A percentile compares a stretch with the other conserved stretches of the same genome.
Evolutionary conservation across 1,140 invertebrate species (phyloP).

Genomic region (Pseudomyrmex cubaensis): DNA sequence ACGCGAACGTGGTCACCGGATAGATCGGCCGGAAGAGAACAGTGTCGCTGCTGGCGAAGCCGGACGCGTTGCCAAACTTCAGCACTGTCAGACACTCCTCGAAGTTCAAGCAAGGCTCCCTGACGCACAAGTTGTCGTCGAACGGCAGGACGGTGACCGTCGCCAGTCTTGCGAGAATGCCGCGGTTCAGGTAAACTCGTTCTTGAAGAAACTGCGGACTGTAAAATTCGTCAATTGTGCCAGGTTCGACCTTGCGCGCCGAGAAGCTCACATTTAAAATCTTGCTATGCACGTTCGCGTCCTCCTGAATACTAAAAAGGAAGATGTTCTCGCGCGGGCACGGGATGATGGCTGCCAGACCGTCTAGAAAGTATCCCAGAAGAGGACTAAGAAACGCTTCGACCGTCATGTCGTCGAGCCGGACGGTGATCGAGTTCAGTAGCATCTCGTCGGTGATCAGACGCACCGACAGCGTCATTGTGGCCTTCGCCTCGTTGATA

Average conservation of each 20-base stretch:
- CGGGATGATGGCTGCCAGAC: conserved; percentile 95
- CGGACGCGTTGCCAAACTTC: conserved; percentile 97
- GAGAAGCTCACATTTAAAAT: conserved; percentile 98
- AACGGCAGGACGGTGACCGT: conserved; percentile 97
- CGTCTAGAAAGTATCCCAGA: conserved; percentile 95
- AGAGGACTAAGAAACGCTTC: conserved; percentile 97
- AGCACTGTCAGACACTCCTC: conserved; percentile 96
- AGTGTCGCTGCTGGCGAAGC: conserved; percentile 95
- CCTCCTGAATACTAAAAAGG: conserved; percentile 97
- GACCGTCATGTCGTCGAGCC: conserved; percentile 96
- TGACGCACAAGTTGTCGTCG: conserved; percentile 98
- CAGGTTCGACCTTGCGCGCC: conserved; percentile 91
- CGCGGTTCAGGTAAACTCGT: conserved; percentile 96
- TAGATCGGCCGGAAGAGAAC: conserved; percentile 98
- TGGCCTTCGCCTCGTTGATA: conserved; percentile 95
- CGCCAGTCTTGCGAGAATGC: conserved; percentile 93
- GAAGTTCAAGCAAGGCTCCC: conserved; percentile 98
- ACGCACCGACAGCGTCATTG: conserved; percentile 94
- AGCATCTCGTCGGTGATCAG: conserved; percentile 98
- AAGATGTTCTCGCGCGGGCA: conserved; percentile 97
- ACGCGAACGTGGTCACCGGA: conserved; percentile 97
- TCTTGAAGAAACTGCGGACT: conserved; percentile 96
- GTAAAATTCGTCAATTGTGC: conserved; percentile 92
- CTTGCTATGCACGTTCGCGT: conserved; percentile 93
- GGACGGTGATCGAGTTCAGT: conserved; percentile 96